Base-by-base conservation (phyloP, 1,140 invertebrate species). In the Leptestheria dahalacensis region DNA sequence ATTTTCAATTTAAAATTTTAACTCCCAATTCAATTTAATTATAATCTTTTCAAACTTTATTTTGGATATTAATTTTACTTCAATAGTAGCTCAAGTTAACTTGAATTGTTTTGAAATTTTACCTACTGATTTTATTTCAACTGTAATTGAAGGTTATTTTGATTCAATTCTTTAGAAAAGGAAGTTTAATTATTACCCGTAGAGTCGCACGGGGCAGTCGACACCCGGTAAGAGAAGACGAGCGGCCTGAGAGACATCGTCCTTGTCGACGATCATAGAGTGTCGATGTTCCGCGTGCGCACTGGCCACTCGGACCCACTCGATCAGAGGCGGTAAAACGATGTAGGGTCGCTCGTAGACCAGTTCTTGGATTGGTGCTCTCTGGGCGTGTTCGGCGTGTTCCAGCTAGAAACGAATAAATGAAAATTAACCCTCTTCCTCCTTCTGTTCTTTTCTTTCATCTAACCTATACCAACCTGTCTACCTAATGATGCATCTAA, bases 241-340 rank as follows among this genome's bases (percentile, higher is more conserved):
- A 0, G 88, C 88, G 0, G 89, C 87, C 72, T 93, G 88, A 77
- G 85, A 80, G 9, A 92, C 82, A 68, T 93, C 89, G 68, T 92
- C 87, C 59, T 84, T 84, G 70, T 92, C 89, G 15, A 91, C 78
- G 46, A 84, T 76, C 6, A 79, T 73, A 0, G 85, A 82, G 55
- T 83, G 82, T n/a, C 90, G 77, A 66, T 91, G 81, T 56, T 88
- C 83, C 0, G 86, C 82, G 69, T 91, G 88, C 0, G 88, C 85
- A 0, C 81, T 78, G 0, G 86, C 81, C 1, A 89, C 86, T 2
- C 88, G 73, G 48, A 91, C 72, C 90, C 89, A 93, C 70, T 92
- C 89, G 11, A 88, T 81, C 28, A 93, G 71, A 1, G 89, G 89
- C 0, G 90, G 90, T 24, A 91, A 70, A 0, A 90, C 87, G 1